Conservation (phyloP, 2,888 invertebrate species). For the Lasioglossum villosulum region DNA sequence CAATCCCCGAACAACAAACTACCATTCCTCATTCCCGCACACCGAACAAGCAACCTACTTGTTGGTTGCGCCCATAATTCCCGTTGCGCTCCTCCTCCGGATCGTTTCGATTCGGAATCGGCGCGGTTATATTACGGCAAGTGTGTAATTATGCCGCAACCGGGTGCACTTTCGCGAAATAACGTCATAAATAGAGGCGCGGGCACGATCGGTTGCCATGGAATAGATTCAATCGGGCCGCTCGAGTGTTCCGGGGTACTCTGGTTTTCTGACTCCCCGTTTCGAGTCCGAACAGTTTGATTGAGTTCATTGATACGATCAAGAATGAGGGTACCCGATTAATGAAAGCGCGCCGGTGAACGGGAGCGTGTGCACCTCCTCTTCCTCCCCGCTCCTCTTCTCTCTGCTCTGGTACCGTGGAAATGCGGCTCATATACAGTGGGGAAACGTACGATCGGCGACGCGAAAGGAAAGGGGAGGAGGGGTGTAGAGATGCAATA, state of each 20-base stretch:
- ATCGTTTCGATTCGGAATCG: neutral
- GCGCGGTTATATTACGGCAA: slow-evolving; percentile 3
- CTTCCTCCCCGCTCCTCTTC: neutral
- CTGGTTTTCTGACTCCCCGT: slow-evolving; percentile 31
- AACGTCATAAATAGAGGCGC: neutral
- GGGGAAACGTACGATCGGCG: slow-evolving; percentile 61
- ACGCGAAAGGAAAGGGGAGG: slow-evolving; percentile 32
- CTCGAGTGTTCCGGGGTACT: slow-evolving; percentile 21
- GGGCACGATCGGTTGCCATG: slow-evolving; percentile 1
- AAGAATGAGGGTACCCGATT: slow-evolving; percentile 52
- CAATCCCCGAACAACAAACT: neutral
- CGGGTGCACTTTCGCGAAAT: neutral
- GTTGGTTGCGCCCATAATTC: slow-evolving; percentile 1
- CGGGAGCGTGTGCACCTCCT: neutral
- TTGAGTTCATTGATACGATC: slow-evolving; percentile 65
- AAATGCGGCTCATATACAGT: slow-evolving; percentile 55
- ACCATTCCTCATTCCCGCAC: neutral
- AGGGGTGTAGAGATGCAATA: slow-evolving; percentile 1
- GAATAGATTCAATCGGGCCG: slow-evolving; percentile 9
- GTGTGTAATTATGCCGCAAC: slow-evolving; percentile 12
- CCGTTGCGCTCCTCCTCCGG: neutral
- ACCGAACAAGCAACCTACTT: neutral
- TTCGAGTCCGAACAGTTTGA: slow-evolving; percentile 53
- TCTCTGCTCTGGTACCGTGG: slow-evolving; percentile 8
- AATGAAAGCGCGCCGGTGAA: slow-evolving; percentile 52